Conservation (phyloP, 2,797 vertebrate species). For the Pseudotriccus pelzelni region DNA sequence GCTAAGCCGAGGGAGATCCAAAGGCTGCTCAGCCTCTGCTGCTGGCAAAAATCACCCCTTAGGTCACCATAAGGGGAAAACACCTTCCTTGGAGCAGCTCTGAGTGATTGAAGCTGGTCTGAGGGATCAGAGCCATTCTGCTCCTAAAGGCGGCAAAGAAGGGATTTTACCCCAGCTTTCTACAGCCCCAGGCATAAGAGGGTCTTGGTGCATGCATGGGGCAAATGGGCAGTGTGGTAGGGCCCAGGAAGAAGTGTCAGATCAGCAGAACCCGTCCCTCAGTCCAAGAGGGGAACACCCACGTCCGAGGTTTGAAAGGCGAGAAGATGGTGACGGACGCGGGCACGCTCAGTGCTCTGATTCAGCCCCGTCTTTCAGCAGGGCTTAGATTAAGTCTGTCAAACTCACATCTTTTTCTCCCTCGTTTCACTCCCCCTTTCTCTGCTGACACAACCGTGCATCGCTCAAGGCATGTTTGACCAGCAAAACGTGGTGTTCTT, state of each 20-base stretch:
- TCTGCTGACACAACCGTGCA: not conserved
- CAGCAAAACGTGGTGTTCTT: not conserved
- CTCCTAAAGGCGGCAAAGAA: not conserved
- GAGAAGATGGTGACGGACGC: slow-evolving; percentile 39
- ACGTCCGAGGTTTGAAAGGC: not conserved
- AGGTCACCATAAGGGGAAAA: not conserved
- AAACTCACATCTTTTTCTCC: not conserved
- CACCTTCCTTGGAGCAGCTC: not conserved
- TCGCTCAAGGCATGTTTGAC: not conserved
- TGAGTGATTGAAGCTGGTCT: rapidly evolving
- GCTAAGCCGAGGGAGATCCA: not conserved
- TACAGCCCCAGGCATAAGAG: too few species aligned
- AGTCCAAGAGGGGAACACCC: not conserved
- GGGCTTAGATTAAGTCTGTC: slow-evolving; percentile 33
- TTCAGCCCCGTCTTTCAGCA: slow-evolving; percentile 25
- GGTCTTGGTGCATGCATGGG: not conserved
- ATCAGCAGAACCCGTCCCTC: not conserved
- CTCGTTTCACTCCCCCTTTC: slow-evolving; percentile 4
- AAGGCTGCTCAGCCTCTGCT: not conserved
- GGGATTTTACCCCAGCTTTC: not conserved
- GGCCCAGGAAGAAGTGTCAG: not conserved
- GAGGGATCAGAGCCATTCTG: rapidly evolving
- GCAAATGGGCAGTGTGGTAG: not conserved
- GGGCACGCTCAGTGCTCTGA: not conserved
- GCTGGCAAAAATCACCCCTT: not conserved